Base-by-base conservation (phyloP, 2,888 invertebrate species). In the Agrochola macilenta region DNA sequence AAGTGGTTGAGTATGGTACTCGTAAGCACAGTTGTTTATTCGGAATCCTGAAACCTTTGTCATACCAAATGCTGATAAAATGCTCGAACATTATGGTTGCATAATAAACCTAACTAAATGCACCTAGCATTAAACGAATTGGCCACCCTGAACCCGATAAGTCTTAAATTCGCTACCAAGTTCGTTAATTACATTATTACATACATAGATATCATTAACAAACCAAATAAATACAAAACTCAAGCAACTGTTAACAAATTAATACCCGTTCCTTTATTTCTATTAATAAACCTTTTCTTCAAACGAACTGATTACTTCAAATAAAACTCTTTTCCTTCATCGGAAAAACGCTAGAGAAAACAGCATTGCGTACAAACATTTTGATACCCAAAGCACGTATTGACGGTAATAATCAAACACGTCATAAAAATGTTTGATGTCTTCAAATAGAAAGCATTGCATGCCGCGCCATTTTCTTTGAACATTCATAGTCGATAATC, bases 401-500 rank as follows among this genome's bases (percentile, higher is more conserved):
- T n/a, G 54, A 85, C 78, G 54, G 81, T 70, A 63, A 72, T 81
- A 78, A 75, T 72, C 75, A 79, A 76, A 78, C 78, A 84, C 26
- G 26, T 66, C 76, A 74, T 79, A 74, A 79, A 73, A 77, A 70
- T 76, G 76, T 85, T 80, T 85, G 83, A 84, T 73, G 83, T 71
- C 74, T 82, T 84, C 63, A 63, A 82, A 69, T 80, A 82, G 88
- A 87, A 87, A 87, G 81, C 76, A 77, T 61, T 26, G 52, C 26
- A 60, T 39, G 46, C 61, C 58, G 57, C 76, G 71, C 78, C 61
- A 71, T 79, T 79, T 84, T 82, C 77, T 84, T 78, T 73, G 73
- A 74, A 79, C 79, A 79, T 74, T 61, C 71, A 43, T 46, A 80
- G 54, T 43, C 75, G 81, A 79, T 88, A 86, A 88, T 78, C 81